Conservation (phyloP, 2,113 vertebrate species). For the Callospermophilus lateralis region DNA sequence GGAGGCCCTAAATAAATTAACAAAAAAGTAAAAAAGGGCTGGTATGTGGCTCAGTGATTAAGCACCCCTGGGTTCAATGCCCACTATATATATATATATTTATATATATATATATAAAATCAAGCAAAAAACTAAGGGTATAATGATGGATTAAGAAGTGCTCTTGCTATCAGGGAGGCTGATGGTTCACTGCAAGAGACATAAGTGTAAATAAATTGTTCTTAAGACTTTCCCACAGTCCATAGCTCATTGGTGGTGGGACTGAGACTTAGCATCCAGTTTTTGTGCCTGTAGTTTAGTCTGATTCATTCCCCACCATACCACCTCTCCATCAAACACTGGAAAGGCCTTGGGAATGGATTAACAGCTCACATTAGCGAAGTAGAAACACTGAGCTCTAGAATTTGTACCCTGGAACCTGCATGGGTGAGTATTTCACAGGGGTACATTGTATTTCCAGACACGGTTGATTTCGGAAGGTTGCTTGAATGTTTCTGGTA, state of each 20-base stretch:
- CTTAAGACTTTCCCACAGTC: not conserved
- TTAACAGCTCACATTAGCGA: not conserved
- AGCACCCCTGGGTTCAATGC: too few species aligned
- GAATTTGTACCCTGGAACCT: not conserved
- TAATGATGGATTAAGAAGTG: not conserved
- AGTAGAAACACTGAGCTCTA: not conserved
- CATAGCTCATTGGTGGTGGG: not conserved
- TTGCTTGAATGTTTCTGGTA: not conserved
- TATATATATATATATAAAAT: too few species aligned
- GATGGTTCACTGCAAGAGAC: not conserved
- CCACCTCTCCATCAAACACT: not conserved
- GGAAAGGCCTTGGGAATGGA: not conserved
- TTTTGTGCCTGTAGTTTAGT: not conserved
- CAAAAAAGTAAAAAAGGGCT: too few species aligned
- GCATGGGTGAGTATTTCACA: not conserved
- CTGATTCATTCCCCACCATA: not conserved
- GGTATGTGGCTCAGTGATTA: too few species aligned
- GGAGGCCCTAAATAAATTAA: too few species aligned
- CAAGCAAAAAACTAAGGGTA: too few species aligned
- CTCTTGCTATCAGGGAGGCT: not conserved
- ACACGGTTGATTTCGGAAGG: not conserved
- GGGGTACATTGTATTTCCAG: not conserved
- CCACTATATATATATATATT: too few species aligned
- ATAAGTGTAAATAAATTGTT: not conserved
- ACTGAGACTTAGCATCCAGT: not conserved